These are phyloP conservation scores for Nicator chloris DNA, from an alignment of 2,113 vertebrate species.

Conservation along the genomic window DNA sequence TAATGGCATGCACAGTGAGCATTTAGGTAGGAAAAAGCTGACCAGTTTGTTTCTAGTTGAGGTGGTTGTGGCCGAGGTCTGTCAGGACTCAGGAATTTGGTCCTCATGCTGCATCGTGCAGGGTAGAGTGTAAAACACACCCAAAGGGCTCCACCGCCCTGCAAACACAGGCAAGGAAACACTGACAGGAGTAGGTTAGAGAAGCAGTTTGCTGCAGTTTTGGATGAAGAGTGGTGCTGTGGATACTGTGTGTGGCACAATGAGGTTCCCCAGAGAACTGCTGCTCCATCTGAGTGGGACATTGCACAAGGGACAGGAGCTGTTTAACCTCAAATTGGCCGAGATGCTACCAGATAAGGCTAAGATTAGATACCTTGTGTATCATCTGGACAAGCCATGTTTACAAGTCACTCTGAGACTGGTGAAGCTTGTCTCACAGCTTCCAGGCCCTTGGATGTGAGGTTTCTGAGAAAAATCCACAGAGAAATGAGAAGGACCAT, in stretches of 20 bases:
- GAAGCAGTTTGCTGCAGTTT: neutral
- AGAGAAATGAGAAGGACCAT: neutral
- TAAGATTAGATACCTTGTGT: neutral
- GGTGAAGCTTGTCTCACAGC: neutral
- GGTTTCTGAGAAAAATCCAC: neutral
- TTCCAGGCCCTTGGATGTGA: neutral
- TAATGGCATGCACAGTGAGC: neutral
- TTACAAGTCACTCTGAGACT: neutral
- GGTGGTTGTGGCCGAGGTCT: neutral
- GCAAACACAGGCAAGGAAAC: neutral
- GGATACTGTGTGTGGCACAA: rapidly evolving
- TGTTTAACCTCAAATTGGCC: neutral
- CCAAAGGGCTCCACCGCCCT: neutral
- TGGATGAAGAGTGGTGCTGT: neutral
- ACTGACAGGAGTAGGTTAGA: neutral
- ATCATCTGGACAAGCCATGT: neutral
- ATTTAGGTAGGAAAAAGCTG: neutral
- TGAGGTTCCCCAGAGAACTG: neutral
- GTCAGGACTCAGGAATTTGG: neutral
- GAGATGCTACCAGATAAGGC: neutral
- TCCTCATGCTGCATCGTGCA: neutral
- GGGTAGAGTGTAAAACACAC: neutral
- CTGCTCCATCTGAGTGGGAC: neutral
- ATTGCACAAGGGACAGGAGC: neutral
- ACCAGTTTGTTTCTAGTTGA: neutral